Conservation (phyloP, 2,113 vertebrate genomes). For the Panthera uncia region DNA sequence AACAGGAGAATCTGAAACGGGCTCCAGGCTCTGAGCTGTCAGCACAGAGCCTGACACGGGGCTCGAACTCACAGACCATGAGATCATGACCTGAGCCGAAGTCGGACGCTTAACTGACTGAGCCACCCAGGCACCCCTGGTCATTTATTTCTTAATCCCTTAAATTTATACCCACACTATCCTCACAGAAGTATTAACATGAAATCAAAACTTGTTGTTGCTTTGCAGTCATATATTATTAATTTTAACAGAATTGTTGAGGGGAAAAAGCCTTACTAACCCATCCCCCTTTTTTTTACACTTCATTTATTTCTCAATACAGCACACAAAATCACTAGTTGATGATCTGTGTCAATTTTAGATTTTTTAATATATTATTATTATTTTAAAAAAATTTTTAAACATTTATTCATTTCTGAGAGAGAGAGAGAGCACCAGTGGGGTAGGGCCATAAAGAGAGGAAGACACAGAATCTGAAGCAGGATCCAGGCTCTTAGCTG, state of each 20-base stretch:
- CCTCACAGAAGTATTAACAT: neutral
- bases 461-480: too few relatives aligned
- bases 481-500: too few relatives aligned
- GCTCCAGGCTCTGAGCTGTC: too few relatives aligned
- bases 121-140: neutral
- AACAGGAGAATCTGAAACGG: too few relatives aligned
- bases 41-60: too few relatives aligned
- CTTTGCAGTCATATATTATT: neutral
- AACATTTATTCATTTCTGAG: too few relatives aligned
- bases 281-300: neutral
- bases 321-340: neutral
- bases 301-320: neutral
- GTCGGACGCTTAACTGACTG: too few relatives aligned
- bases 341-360: neutral
- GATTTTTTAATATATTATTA: neutral
- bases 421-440: too few relatives aligned
- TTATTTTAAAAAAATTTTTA: too few relatives aligned
- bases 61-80: too few relatives aligned
- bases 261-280: neutral
- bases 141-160: neutral
- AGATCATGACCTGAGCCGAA: too few relatives aligned
- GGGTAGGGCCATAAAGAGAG: too few relatives aligned
- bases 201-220: neutral
- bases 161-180: neutral
- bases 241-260: neutral